phyloP scores from a whole-genome alignment of 64 coral and sea anemone genomes.

The Hydrozoanthus tunicans region DNA sequence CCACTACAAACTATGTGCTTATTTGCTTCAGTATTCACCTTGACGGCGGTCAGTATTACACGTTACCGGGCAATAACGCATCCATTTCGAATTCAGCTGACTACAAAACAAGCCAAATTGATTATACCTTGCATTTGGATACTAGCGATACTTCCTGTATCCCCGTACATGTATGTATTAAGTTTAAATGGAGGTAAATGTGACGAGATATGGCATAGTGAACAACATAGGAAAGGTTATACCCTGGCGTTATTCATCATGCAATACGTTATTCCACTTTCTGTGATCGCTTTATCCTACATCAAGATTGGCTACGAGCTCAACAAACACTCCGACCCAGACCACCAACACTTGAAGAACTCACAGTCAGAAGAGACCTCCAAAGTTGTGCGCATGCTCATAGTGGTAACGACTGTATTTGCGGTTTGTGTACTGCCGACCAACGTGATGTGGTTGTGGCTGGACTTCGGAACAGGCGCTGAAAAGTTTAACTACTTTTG shows the following conservation, averaged over 20 bases:
- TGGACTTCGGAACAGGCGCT: slow-evolving; percentile 30
- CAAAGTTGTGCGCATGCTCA: slow-evolving; percentile 55
- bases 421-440: slow-evolving; percentile 29
- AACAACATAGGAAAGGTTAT: slow-evolving; percentile 31
- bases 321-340: slow-evolving; percentile 38
- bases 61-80: slow-evolving; percentile 58
- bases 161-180: slow-evolving; percentile 54
- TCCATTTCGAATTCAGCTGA: slow-evolving; percentile 56
- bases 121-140: slow-evolving; percentile 54
- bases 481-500: slow-evolving; percentile 27
- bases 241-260: slow-evolving; percentile 28
- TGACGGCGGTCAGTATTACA: slow-evolving; percentile 60
- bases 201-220: slow-evolving; percentile 15
- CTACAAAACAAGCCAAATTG: slow-evolving; percentile 48
- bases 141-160: slow-evolving; percentile 34
- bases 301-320: slow-evolving; percentile 42
- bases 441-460: slow-evolving; percentile 47
- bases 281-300: slow-evolving; percentile 32
- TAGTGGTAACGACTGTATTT: slow-evolving; percentile 29
- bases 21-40: slow-evolving; percentile 52
- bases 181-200: slow-evolving; percentile 18
- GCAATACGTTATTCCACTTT: slow-evolving; percentile 42
- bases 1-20: slow-evolving; percentile 62
- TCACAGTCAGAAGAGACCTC: slow-evolving; percentile 36
- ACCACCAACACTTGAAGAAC: slow-evolving; percentile 18